Evolutionary conservation across 2,888 invertebrate genomes (phyloP), one percentile per base, ranked within the genome.

Genomic region (Quadroppia sp.): DNA sequence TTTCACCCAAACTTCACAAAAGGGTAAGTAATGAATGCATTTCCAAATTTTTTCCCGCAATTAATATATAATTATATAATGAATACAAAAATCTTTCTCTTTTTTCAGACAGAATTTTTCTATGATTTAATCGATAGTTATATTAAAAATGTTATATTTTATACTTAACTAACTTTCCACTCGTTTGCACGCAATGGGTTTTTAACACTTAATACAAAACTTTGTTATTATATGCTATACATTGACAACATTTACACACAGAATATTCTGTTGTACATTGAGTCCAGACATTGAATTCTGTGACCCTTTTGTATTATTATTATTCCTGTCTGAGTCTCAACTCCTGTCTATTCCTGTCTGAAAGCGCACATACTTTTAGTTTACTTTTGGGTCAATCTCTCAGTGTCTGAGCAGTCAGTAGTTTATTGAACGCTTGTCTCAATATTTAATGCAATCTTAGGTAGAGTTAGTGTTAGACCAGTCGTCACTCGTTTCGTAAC

Each of bases 271-370:
- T 53, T 6, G 45, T 9, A 3, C 11, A 25, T 25, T 53, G 25
- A 11, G 45, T 11, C 11, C 53, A 53, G 25, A 53, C 25, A 53
- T 2, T n/a, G 50, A 25, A 53, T 53, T 53, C 53, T 13, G 53
- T 53, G 53, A 36, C 25, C 23, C 25, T 53, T 53, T 25, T 53
- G 25, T 53, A 53, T 53, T 45, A 45, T 45, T 53, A 53, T 53
- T 53, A 53, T 53, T 53, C 4, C 53, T 13, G 53, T 53, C 53
- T 53, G 11, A 20, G 53, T 50, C 53, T 53, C 11, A 13, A 25
- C 20, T 50, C 50, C n/a, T 53, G 53, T 53, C 53, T 53, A 15
- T n/a, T 20, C 4, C 2, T 45, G 17, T 11, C 45, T 45, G 15
- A 45, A 45, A 45, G 15, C 25, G 9, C 53, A 53, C 53, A 53